phyloP scores from a whole-genome alignment of 2,888 invertebrate species.

The Eudemis profundana region DNA sequence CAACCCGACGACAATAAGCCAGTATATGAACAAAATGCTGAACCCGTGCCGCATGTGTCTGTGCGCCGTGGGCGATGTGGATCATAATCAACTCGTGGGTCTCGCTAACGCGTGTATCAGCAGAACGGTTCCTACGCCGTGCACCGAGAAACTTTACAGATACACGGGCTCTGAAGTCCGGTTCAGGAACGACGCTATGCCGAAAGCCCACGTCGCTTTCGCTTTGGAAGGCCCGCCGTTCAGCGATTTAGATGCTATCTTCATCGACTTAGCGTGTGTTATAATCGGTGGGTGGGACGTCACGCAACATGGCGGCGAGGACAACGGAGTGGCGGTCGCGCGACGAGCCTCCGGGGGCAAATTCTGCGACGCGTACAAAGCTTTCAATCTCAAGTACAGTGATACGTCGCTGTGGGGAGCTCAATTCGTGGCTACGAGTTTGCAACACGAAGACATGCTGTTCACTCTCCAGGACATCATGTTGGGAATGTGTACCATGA shows the following conservation, averaged over 20 bases:
- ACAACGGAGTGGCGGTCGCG: constrained; percentile 79
- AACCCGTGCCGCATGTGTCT: constrained; percentile 95
- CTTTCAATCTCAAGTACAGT: constrained; percentile 98
- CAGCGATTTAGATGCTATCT: constrained; percentile 94
- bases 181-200: constrained; percentile 95
- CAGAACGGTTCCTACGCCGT: constrained; percentile 85
- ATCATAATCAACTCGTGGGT: constrained; percentile 92
- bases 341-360: constrained; percentile 85
- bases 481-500: constrained; percentile 93
- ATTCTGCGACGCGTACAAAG: constrained; percentile 95
- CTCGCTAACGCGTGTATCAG: constrained; percentile 90
- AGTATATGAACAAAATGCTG: constrained; percentile 93
- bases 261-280: constrained; percentile 96
- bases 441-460: constrained; percentile 89
- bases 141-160: constrained; percentile 83
- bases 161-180: constrained; percentile 96
- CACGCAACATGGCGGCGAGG: constrained; percentile 93
- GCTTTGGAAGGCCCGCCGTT: constrained; percentile 97
- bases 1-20: constrained; percentile 88
- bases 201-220: constrained; percentile 94
- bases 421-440: constrained; percentile 90
- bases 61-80: constrained; percentile 96
- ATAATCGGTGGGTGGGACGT: constrained; percentile 96
- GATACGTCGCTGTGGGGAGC: constrained; percentile 99
- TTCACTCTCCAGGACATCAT: constrained; percentile 90